Base-by-base conservation (phyloP, 1,140 invertebrate species). In the Ylistrum balloti region DNA sequence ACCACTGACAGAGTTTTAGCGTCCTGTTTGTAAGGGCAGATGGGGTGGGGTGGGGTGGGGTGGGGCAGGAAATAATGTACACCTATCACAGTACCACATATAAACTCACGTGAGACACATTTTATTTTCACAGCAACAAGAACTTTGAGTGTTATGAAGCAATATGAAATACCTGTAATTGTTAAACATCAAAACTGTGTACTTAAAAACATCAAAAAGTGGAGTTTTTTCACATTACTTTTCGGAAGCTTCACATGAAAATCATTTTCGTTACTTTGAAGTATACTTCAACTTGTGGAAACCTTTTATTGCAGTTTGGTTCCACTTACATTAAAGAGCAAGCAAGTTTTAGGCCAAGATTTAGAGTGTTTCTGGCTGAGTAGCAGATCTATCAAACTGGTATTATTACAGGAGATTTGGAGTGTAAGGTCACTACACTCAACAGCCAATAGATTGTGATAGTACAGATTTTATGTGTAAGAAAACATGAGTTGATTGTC, bases 261-360 rank as follows among this genome's bases (percentile, higher is more conserved):
- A 74, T 74, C 22, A 74, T 74, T 74, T 28, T 74, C 20, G 28
- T 74, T 74, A 74, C 22, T 74, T 74, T 74, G 56, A 74, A 74
- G 56, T 74, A 74, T 74, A 74, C 56, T 74, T 74, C 28, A 74
- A n/a, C 22, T 74, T 74, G n/a, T n/a, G 28, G n/a, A 28, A n/a
- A 28, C 5, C 56, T 74, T 1, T 74, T 74, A 28, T n/a, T 74
- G 22, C 17, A 28, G n/a, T 17, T 74, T 74, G 56, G 56, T 28
- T 74, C 56, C 56, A 74, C 56, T 74, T 74, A n/a, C 5, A 11
- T 1, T 74, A n/a, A 74, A 74, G 56, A 28, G 56, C n/a, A 74
- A n/a, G n/a, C 7, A 28, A 74, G 0, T 28, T 0, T 74, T 3
- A 20, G 22, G n/a, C 56, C n/a, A 28, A 74, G 22, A n/a, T n/a